These are phyloP conservation scores for Drosophila testacea DNA, from an alignment of 2,888 invertebrate species.

Conservation along the genomic window DNA sequence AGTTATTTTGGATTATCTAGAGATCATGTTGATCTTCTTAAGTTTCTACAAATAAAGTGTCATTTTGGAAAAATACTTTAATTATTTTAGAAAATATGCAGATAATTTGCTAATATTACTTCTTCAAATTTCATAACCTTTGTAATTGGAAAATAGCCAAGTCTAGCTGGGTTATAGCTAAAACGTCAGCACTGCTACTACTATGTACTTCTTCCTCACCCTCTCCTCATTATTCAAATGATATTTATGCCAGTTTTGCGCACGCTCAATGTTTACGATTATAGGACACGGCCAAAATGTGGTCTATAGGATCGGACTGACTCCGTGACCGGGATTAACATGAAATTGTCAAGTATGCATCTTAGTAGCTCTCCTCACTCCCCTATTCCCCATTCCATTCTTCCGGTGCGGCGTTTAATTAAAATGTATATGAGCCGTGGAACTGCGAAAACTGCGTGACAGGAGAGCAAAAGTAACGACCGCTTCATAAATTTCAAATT, in stretches of 20 bases:
- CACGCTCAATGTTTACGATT: constrained; percentile 76
- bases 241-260: constrained; percentile 61
- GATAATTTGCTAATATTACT: too few species aligned
- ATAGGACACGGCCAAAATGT: constrained; percentile 52
- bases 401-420: constrained; percentile 69
- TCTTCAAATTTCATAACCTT: neutral
- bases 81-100: too few species aligned
- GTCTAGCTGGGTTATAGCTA: constrained; percentile 4
- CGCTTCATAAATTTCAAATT: constrained; percentile 80
- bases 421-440: constrained; percentile 73
- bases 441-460: constrained; percentile 32
- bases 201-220: neutral
- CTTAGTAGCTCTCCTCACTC: constrained; percentile 28
- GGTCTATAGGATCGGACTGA: constrained; percentile 25
- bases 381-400: neutral
- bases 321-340: constrained; percentile 74
- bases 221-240: constrained; percentile 60
- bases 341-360: constrained; percentile 78
- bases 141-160: too few species aligned
- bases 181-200: neutral
- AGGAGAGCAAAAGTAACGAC: constrained; percentile 69
- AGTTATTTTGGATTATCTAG: too few species aligned
- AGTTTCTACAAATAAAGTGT: too few species aligned
- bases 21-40: too few species aligned
- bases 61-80: too few species aligned